Conservation (phyloP, 2,113 vertebrate genomes). For the Brachypteracias leptosomus region DNA sequence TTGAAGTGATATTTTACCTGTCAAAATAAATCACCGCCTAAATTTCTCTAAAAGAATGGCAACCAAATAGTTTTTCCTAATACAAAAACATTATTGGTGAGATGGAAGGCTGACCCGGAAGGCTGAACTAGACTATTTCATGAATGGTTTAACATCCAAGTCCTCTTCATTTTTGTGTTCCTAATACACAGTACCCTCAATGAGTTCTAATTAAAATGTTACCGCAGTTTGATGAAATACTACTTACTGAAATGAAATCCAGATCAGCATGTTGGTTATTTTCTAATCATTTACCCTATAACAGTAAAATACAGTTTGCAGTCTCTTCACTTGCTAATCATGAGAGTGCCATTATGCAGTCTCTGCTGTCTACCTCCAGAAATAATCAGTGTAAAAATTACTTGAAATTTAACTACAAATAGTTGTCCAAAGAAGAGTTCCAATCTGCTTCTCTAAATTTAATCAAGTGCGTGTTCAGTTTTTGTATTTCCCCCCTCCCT, state of each 20-base stretch:
- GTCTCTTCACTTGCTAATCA: slow-evolving; percentile 45
- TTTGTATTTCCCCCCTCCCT: fast-evolving
- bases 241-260: slow-evolving; percentile 42
- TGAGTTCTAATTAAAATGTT: slow-evolving; percentile 59
- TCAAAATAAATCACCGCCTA: not conserved
- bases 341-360: slow-evolving; percentile 26
- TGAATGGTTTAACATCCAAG: not conserved
- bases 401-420: slow-evolving; percentile 56
- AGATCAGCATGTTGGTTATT: slow-evolving; percentile 33
- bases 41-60: not conserved
- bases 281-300: slow-evolving; percentile 49
- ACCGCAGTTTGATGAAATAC: slow-evolving; percentile 7
- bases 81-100: not conserved
- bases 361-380: slow-evolving; percentile 28
- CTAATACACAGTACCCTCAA: not conserved
- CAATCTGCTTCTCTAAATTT: slow-evolving; percentile 41
- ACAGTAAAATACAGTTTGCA: slow-evolving; percentile 45
- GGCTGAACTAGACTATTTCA: not conserved
- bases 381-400: slow-evolving; percentile 62
- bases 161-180: slow-evolving; percentile 14
- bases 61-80: not conserved
- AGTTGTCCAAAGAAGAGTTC: slow-evolving; percentile 33
- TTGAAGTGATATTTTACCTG: not conserved
- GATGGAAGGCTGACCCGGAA: not conserved
- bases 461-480: slow-evolving; percentile 43